phyloP scores from a whole-genome alignment of 2,888 invertebrate species.

The Pristionchus maxplancki region DNA sequence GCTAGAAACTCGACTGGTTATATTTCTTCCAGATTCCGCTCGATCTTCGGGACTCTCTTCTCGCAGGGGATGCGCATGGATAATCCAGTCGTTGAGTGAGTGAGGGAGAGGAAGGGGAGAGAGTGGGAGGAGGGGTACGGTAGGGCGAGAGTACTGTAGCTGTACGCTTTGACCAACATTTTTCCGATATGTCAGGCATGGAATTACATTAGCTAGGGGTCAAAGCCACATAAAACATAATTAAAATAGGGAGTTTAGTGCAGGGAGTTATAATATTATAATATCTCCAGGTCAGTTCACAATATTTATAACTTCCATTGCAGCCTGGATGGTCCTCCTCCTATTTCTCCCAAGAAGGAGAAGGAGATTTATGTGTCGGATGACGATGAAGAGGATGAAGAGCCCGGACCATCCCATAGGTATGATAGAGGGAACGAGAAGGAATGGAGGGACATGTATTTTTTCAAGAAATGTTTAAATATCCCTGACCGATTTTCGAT shows the following conservation, averaged over 20 bases:
- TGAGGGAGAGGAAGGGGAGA: neutral
- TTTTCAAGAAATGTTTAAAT: too few relatives aligned
- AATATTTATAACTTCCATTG: too few relatives aligned
- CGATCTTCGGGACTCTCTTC: slow-evolving; percentile 5
- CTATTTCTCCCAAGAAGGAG: neutral
- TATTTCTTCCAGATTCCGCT: neutral
- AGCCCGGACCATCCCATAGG: slow-evolving; percentile 10
- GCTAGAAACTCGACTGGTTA: too few relatives aligned
- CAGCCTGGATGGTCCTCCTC: neutral
- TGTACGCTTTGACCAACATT: too few relatives aligned
- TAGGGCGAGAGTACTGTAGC: neutral
- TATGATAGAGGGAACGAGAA: neutral
- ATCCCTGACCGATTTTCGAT: too few relatives aligned
- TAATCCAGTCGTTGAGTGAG: neutral
- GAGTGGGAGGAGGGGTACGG: neutral
- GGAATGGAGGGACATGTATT: too few relatives aligned
- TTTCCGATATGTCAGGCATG: too few relatives aligned
- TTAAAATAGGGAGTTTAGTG: too few relatives aligned
- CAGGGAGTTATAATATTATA: too few relatives aligned
- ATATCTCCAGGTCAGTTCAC: too few relatives aligned
- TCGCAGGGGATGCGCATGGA: neutral
- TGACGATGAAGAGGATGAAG: neutral
- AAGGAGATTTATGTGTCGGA: neutral
- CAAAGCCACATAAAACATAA: too few relatives aligned
- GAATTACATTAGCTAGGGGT: too few relatives aligned